Percentiles rank a stretch among this genome's conserved stretches.
Conservation (phyloP, 2,113 vertebrate genomes). For the Peromyscus leucopus region DNA sequence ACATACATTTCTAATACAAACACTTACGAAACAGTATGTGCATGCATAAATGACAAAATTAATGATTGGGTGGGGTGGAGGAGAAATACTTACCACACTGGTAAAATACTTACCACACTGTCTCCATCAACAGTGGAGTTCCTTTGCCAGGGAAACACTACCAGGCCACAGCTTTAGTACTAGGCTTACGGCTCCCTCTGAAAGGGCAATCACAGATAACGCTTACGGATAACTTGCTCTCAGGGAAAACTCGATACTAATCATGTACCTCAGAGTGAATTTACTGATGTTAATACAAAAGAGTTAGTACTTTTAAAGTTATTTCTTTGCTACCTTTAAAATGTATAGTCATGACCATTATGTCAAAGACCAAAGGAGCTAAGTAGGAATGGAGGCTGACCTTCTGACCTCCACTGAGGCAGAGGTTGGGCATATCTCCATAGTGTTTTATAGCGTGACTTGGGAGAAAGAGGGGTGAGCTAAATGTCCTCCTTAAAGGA, state of each 20-base stretch:
- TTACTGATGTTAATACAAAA: neutral
- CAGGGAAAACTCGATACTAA: neutral
- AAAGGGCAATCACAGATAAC: neutral
- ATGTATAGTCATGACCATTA: neutral
- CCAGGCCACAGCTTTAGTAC: neutral
- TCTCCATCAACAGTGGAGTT: neutral
- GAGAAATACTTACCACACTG: too few relatives aligned
- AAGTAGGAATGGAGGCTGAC: neutral
- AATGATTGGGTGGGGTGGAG: neutral
- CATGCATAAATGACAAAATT: neutral
- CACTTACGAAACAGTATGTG: neutral
- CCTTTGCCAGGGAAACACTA: neutral
- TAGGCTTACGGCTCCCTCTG: neutral
- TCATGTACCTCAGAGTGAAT: neutral
- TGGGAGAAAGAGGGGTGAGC: neutral
- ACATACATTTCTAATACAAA: neutral
- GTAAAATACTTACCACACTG: neutral
- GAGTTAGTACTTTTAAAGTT: neutral
- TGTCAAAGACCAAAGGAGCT: neutral
- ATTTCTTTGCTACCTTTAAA: neutral
- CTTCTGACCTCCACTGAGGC: neutral
- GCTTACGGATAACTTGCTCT: neutral
- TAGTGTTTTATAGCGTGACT: neutral
- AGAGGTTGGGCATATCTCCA: too few relatives aligned
- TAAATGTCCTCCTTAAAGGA: neutral